phyloP scores from a whole-genome alignment of 2,797 vertebrate genomes.

The Buceros bicornis region DNA sequence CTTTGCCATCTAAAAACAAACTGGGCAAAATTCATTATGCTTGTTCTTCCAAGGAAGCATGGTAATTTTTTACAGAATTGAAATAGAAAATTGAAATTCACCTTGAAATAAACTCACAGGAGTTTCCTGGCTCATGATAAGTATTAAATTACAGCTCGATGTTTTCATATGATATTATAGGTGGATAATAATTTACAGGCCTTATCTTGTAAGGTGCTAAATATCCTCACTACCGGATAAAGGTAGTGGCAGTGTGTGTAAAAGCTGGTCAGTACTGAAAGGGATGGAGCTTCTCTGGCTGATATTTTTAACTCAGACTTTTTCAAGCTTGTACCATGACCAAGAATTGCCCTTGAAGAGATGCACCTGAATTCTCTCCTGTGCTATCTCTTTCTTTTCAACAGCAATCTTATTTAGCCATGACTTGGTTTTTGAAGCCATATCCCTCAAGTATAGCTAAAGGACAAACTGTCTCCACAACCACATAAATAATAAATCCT shows the following conservation, averaged over 20 bases:
- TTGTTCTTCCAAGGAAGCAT: not conserved
- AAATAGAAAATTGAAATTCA: not conserved
- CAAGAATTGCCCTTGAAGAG: not conserved
- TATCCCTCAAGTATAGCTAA: not conserved
- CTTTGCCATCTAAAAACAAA: not conserved
- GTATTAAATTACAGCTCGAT: not conserved
- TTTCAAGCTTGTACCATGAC: not conserved
- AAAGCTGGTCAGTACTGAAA: not conserved
- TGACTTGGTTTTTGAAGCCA: not conserved
- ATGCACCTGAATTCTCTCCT: not conserved
- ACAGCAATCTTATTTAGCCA: not conserved
- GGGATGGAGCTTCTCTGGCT: not conserved
- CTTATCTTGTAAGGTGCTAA: not conserved
- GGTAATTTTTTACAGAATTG: not conserved
- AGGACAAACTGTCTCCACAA: constrained; percentile 15
- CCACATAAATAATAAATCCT: not conserved
- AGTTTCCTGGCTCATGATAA: not conserved
- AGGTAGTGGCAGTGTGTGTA: not conserved
- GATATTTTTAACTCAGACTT: not conserved
- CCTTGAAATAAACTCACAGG: not conserved
- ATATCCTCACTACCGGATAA: not conserved
- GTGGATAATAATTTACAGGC: not conserved
- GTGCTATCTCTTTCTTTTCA: not conserved
- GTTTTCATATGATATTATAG: not conserved
- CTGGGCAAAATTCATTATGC: not conserved